These are phyloP conservation scores for Pelvicachromis taeniatus DNA, from an alignment of 2,113 vertebrate genomes.

Conservation along the genomic window DNA sequence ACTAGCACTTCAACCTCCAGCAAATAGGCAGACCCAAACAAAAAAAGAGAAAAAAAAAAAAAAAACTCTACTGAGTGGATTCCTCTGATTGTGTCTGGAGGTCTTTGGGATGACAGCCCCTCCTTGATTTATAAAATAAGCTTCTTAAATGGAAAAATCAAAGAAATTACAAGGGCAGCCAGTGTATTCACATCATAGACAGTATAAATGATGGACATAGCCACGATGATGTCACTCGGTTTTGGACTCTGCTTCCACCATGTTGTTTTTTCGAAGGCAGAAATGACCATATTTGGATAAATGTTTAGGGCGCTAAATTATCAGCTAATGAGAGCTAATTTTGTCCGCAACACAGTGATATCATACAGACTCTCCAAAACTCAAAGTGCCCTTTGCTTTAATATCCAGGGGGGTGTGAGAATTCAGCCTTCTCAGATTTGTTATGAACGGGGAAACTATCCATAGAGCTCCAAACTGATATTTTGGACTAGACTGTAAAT, in stretches of 20 bases:
- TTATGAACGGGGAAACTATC: not conserved
- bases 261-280: not conserved
- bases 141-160: not conserved
- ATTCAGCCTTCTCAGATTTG: not conserved
- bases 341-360: not conserved
- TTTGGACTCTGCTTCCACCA: too few relatives aligned
- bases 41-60: not conserved
- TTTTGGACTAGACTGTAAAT: not conserved
- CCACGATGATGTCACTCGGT: not conserved
- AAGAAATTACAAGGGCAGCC: not conserved
- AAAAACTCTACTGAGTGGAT: not conserved
- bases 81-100: conserved; percentile 37
- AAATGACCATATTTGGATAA: not conserved
- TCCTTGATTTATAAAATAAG: conserved; percentile 7
- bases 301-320: not conserved
- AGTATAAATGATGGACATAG: not conserved
- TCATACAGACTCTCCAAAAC: not conserved
- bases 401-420: not conserved
- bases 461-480: not conserved
- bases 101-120: not conserved
- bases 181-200: not conserved
- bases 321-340: not conserved
- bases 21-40: not conserved
- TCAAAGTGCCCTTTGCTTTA: not conserved
- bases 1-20: conserved; percentile 9